phyloP scores from a whole-genome alignment of 2,113 vertebrate genomes.

The Odocoileus virginianus region DNA sequence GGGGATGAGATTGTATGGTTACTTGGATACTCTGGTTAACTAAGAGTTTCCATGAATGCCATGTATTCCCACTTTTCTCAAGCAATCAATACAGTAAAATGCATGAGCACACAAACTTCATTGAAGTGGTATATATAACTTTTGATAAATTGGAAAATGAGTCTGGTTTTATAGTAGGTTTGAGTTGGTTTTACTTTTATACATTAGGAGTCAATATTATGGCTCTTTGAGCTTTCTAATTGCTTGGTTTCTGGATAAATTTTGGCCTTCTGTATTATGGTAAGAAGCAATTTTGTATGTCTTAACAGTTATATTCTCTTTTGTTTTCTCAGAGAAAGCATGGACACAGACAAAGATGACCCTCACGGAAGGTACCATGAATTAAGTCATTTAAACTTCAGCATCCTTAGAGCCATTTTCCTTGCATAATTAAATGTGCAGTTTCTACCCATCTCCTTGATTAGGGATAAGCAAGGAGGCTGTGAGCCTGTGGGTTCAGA shows the following conservation, averaged over 20 bases:
- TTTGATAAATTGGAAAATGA: background rate
- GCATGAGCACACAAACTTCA: background rate
- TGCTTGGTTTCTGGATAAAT: conserved; percentile 61
- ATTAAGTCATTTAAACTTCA: conserved; percentile 10
- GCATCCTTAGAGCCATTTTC: background rate
- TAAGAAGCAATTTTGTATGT: background rate
- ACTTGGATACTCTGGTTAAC: background rate
- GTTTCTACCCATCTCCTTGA: background rate
- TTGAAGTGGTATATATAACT: background rate
- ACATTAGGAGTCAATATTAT: background rate
- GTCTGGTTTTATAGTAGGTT: background rate
- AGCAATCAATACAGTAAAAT: background rate
- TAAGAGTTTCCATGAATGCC: background rate
- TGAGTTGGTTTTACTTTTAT: background rate
- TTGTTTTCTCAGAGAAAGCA: conserved; percentile 87
- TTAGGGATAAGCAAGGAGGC: background rate
- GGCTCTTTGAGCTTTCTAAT: background rate
- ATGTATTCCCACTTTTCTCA: background rate
- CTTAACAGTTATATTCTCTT: conserved; percentile 51
- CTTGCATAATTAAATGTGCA: background rate
- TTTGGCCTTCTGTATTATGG: background rate
- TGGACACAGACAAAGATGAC: conserved; percentile 98
- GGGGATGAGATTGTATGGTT: background rate
- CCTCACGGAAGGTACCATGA: conserved; percentile 89
- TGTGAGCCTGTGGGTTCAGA: background rate